Conservation (phyloP, 2,113 vertebrate genomes). For the Diphyllodes magnificus region DNA sequence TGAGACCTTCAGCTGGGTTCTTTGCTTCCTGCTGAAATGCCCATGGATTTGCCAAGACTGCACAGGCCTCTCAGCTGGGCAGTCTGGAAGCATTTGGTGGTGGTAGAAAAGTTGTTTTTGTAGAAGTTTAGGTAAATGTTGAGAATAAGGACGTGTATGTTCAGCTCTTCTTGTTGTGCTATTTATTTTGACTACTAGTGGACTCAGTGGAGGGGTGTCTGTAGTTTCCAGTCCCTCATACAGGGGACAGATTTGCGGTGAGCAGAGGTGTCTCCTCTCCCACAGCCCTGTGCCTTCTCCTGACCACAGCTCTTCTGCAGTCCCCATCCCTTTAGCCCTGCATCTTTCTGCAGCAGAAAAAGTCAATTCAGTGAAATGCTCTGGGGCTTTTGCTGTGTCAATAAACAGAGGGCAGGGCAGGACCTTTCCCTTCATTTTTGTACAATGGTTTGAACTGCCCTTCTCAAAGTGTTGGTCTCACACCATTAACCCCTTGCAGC, state of each 20-base stretch:
- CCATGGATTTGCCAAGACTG: neutral
- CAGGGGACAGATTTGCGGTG: neutral
- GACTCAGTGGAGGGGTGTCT: neutral
- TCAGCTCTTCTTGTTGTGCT: neutral
- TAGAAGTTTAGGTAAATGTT: neutral
- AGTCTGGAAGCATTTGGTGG: neutral
- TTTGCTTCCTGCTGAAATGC: neutral
- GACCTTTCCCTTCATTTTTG: neutral
- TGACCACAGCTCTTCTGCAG: accelerated
- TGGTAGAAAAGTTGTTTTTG: neutral
- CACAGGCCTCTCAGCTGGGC: neutral
- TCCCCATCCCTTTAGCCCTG: neutral
- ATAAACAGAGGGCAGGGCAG: neutral
- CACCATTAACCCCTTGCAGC: neutral
- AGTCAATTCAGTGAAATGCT: neutral
- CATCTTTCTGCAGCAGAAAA: neutral
- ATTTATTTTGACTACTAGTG: neutral
- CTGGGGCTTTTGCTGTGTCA: neutral
- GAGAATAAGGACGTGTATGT: neutral
- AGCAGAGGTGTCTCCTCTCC: accelerated
- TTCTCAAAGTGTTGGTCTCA: neutral
- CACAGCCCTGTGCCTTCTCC: neutral
- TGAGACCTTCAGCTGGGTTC: neutral
- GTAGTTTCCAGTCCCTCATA: neutral
- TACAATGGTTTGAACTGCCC: neutral